Evolutionary conservation across 2,797 vertebrate species (phyloP).

Genomic region (Diplodus sargus): DNA sequence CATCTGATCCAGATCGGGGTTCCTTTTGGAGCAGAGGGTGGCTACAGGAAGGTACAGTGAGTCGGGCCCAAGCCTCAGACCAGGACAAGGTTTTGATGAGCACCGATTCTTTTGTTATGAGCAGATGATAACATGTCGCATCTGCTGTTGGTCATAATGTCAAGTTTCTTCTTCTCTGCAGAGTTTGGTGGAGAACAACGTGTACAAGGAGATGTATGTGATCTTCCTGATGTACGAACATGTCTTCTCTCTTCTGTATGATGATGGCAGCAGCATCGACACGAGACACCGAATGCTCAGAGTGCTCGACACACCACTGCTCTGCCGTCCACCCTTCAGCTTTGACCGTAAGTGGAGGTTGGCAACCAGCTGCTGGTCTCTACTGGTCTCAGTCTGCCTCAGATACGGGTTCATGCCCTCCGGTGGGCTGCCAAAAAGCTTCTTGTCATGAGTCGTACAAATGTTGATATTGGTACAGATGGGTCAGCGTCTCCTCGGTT

Average conservation of each 20-base stretch:
- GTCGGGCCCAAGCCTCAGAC: background rate
- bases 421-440: too few relatives aligned
- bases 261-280: constrained; percentile 53
- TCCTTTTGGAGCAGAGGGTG: constrained; percentile 74
- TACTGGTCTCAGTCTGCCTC: too few relatives aligned
- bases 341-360: constrained; percentile 56
- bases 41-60: constrained; percentile 68
- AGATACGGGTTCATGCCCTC: too few relatives aligned
- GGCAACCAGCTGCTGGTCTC: background rate
- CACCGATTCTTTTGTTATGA: background rate
- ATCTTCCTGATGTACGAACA: constrained; percentile 74
- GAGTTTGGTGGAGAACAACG: constrained; percentile 71
- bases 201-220: constrained; percentile 68
- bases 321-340: constrained; percentile 58
- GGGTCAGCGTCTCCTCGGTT: too few relatives aligned
- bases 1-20: constrained; percentile 54
- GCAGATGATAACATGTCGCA: too few relatives aligned
- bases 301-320: constrained; percentile 59
- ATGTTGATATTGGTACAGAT: background rate
- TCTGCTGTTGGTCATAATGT: too few relatives aligned
- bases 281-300: constrained; percentile 66
- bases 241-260: constrained; percentile 61
- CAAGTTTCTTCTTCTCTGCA: constrained; percentile 35
- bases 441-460: background rate
- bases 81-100: background rate